Evolutionary conservation across 2,113 vertebrate species (phyloP).

Genomic region (Zapornia atra): DNA sequence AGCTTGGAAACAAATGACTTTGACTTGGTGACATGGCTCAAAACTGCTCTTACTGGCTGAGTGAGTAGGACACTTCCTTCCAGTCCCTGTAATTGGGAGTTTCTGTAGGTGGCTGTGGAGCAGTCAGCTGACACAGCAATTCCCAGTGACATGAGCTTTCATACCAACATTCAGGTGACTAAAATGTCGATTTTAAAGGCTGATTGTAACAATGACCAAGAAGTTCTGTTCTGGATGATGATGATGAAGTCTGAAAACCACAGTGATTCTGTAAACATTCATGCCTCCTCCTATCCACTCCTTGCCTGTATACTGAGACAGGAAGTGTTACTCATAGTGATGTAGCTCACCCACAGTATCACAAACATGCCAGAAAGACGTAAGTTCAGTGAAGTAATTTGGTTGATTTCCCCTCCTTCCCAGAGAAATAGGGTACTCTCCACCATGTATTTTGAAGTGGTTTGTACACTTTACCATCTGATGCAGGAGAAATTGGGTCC

Average conservation of each 20-base stretch:
- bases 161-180: not conserved
- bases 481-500: not conserved
- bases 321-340: not conserved
- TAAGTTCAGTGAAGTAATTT: not conserved
- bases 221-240: not conserved
- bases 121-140: not conserved
- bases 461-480: not conserved
- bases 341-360: not conserved
- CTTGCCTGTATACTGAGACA: not conserved
- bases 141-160: not conserved
- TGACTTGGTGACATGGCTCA: not conserved
- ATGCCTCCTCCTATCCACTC: not conserved
- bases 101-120: not conserved
- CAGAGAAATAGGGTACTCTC: not conserved
- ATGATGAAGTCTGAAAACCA: not conserved
- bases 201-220: not conserved
- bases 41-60: constrained; percentile 1
- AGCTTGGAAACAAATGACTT: not conserved
- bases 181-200: not conserved
- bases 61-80: not conserved
- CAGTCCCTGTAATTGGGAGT: not conserved
- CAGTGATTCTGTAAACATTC: not conserved
- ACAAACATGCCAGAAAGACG: not conserved
- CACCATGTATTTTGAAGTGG: not conserved
- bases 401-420: not conserved